phyloP scores from a whole-genome alignment of 2,797 vertebrate species.

The Pantherophis vulpinus region DNA sequence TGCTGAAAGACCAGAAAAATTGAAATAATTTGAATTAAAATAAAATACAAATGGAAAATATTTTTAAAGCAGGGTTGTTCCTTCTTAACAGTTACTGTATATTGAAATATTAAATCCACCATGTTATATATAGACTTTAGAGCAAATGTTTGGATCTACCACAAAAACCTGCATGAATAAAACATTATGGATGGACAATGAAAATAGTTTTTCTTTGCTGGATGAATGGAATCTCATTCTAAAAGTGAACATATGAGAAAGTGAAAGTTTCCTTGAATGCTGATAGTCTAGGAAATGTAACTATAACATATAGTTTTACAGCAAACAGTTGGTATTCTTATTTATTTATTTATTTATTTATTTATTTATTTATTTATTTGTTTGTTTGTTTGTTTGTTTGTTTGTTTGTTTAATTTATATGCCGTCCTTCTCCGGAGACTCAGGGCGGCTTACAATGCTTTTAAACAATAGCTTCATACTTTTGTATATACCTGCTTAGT shows the following conservation, averaged over 20 bases:
- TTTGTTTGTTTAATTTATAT: too few species aligned
- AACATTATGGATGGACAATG: neutral
- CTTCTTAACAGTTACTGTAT: neutral
- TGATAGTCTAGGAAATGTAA: neutral
- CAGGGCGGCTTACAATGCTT: too few species aligned
- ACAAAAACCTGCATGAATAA: neutral
- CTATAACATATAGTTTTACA: neutral
- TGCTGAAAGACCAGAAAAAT: neutral
- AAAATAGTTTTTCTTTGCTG: neutral
- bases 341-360: too few species aligned
- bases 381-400: too few species aligned
- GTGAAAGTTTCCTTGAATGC: neutral
- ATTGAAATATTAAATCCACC: neutral
- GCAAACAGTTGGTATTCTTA: neutral
- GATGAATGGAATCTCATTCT: neutral
- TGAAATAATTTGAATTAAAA: neutral
- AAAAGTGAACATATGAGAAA: neutral
- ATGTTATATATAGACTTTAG: neutral
- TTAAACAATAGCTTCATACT: too few species aligned
- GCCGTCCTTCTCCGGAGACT: too few species aligned
- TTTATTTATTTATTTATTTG: too few species aligned
- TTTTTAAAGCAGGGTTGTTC: neutral
- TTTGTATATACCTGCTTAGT: too few species aligned
- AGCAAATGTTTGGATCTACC: neutral
- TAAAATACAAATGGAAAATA: neutral